These are phyloP conservation scores for Drosophila mulleri DNA, from an alignment of 2,888 invertebrate genomes.

Conservation along the genomic window DNA sequence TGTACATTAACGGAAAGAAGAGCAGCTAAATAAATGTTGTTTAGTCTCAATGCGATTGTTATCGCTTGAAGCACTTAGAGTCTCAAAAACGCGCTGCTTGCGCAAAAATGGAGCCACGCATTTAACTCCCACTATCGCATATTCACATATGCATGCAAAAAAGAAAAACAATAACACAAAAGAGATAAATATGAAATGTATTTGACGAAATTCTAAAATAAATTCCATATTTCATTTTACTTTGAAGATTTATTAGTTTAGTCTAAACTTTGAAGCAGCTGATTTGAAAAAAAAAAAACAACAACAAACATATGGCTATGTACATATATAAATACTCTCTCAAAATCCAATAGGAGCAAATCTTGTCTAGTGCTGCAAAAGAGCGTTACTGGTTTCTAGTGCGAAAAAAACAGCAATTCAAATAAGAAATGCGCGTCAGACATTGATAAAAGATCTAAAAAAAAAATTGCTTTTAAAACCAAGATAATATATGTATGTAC, in stretches of 20 bases:
- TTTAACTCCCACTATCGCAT: neutral
- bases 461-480: neutral
- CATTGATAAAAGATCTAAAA: neutral
- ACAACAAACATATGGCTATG: neutral
- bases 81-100: neutral
- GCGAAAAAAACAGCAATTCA: conserved; percentile 1
- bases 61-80: neutral
- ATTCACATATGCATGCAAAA: neutral
- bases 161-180: neutral
- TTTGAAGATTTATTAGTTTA: too few species aligned
- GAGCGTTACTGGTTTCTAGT: neutral
- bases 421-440: neutral
- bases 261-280: neutral
- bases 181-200: neutral
- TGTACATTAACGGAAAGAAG: neutral
- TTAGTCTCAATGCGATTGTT: neutral
- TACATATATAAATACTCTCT: neutral
- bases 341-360: too few species aligned
- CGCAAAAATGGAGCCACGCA: neutral
- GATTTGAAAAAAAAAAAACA: neutral
- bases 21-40: neutral
- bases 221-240: neutral
- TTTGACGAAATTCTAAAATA: neutral
- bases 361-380: neutral
- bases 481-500: neutral